These are phyloP conservation scores for Ceyx melanurus DNA, from an alignment of 2,113 vertebrate species.

Conservation along the genomic window DNA sequence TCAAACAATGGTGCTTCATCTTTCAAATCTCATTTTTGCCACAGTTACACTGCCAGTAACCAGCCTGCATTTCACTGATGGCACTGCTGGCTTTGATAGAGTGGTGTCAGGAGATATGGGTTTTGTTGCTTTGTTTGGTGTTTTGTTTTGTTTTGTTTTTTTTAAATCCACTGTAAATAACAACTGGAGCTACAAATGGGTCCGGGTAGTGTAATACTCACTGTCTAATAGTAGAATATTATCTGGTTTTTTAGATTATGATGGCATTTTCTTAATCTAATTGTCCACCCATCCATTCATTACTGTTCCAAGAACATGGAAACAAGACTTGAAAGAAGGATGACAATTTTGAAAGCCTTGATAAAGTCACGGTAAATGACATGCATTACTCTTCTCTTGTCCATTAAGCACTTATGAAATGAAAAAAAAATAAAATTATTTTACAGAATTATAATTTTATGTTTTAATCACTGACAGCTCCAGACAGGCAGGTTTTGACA, in stretches of 20 bases:
- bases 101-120: background rate
- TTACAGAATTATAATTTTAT: background rate
- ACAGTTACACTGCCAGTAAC: background rate
- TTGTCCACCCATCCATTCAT: background rate
- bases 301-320: background rate
- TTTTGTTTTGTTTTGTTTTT: background rate
- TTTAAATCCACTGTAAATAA: background rate
- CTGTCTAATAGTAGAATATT: background rate
- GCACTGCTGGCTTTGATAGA: background rate
- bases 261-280: background rate
- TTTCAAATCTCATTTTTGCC: background rate
- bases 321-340: background rate
- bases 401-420: background rate
- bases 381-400: background rate
- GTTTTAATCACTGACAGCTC: background rate
- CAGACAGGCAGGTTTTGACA: background rate
- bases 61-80: background rate
- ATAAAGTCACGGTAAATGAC: background rate
- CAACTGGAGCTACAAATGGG: background rate
- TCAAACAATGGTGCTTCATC: background rate
- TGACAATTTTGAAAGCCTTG: background rate
- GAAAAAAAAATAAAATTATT: background rate
- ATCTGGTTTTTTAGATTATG: too few relatives aligned
- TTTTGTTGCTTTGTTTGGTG: too few relatives aligned
- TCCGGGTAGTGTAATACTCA: background rate